Evolutionary conservation across 30 jellyfish, hydroid and myxozoan species (phyloP), one percentile per base, ranked within the genome.

Genomic region (Rhopilema esculentum): DNA sequence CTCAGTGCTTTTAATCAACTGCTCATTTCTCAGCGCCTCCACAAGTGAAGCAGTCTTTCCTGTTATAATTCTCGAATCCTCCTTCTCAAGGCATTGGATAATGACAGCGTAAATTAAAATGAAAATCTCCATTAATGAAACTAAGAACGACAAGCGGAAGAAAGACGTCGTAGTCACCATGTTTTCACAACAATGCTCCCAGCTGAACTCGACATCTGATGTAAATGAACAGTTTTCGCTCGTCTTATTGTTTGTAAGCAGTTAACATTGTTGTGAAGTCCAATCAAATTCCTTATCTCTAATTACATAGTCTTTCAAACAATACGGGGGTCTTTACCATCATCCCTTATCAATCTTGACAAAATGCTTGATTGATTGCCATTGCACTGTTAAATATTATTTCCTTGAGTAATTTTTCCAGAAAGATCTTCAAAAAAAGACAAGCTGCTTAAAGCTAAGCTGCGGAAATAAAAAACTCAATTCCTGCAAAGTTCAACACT

Each of bases 71-170:
- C 69, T 73, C 69, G 71, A 9, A 24, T 21, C 68, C 16, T 79
- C 19, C 51, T 30, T 51, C 48, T 80, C 90, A 20, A 80, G 53
- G 25, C 53, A 17, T 32, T 80, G 90, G 6, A 80, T 16, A 8
- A 80, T 48, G 24, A 80, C 18, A 24, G 82, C 79, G 32, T 53
- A 52, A 23, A 80, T 40, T 20, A 80, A 57, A 30, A 66, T 8
- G 40, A 27, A 40, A 16, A 80, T 69, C 15, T 80, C 82, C 20
- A 80, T 27, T 62, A 80, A 66, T 0, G 90, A 67, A 17, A 80
- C 40, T 4, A 80, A 82, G 26, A 80, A 80, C 22, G 72, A 66
- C 49, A 80, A 17, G n/a, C 82, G 24, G 27, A 31, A 23, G 16
- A 66, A 32, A n/a, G 65, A 52, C 22, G 7, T 23, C 22, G 75